Evolutionary conservation across 2,113 vertebrate species (phyloP).

Genomic region (Oxygymnocypris stewartii): DNA sequence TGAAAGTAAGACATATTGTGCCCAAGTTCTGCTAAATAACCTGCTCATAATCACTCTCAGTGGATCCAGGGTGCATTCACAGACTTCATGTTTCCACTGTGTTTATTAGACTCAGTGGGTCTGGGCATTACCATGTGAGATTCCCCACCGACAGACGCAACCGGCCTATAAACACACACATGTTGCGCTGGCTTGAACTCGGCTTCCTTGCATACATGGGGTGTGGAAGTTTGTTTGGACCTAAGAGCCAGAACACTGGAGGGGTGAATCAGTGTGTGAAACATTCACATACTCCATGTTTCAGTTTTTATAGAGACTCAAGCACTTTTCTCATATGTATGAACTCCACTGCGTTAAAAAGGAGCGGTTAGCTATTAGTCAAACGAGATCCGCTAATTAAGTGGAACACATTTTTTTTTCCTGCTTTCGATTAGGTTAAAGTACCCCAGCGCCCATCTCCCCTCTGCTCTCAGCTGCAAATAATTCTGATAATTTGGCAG

Average conservation of each 20-base stretch:
- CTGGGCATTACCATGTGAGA: constrained; percentile 74
- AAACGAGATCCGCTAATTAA: constrained; percentile 67
- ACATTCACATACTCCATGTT: constrained; percentile 35
- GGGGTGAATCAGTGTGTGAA: constrained; percentile 25
- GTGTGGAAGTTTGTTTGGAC: background rate
- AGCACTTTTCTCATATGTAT: constrained; percentile 47
- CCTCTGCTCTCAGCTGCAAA: constrained; percentile 67
- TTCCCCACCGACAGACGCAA: constrained; percentile 68
- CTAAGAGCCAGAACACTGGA: constrained; percentile 53
- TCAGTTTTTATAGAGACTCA: constrained; percentile 54
- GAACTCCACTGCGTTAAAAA: constrained; percentile 57
- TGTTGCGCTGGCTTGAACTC: constrained; percentile 71
- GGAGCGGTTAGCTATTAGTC: constrained; percentile 62
- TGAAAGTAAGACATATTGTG: constrained; percentile 54
- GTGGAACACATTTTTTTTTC: constrained; percentile 64
- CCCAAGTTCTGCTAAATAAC: constrained; percentile 61
- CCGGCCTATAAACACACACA: constrained; percentile 73
- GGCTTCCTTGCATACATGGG: constrained; percentile 64
- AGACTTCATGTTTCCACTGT: constrained; percentile 70
- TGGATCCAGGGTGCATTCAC: constrained; percentile 71
- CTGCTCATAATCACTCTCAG: constrained; percentile 66
- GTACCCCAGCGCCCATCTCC: constrained; percentile 47
- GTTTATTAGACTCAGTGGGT: constrained; percentile 73
- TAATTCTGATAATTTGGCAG: constrained; percentile 69
- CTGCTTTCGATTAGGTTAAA: constrained; percentile 64